Conservation (phyloP, 2,797 vertebrate species). For the Malurus splendens region DNA sequence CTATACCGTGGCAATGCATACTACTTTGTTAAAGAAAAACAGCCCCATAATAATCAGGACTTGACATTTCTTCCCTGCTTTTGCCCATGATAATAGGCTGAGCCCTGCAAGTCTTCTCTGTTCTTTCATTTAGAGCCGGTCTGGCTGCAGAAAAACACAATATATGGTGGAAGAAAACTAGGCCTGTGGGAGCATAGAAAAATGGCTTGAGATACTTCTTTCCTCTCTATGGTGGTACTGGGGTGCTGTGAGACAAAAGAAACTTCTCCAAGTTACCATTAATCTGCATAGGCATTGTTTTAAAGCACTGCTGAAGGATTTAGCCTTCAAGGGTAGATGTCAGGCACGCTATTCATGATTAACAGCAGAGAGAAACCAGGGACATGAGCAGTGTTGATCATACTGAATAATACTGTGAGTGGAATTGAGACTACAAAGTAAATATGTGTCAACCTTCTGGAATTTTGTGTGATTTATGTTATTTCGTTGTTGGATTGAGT, state of each 20-base stretch:
- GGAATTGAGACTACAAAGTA: slow-evolving; percentile 7
- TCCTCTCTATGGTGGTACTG: not conserved
- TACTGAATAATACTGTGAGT: not conserved
- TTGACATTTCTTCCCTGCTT: not conserved
- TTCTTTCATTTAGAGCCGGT: not conserved
- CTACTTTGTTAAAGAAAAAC: not conserved
- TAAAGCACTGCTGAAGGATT: not conserved
- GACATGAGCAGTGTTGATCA: not conserved
- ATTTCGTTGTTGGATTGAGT: not conserved
- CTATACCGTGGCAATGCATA: not conserved
- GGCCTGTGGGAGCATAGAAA: not conserved
- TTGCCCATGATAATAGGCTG: not conserved
- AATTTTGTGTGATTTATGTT: not conserved
- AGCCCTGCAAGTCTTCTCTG: not conserved
- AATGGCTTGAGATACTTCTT: not conserved
- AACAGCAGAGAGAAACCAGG: slow-evolving; percentile 4
- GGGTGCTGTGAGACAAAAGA: not conserved
- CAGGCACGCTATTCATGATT: not conserved
- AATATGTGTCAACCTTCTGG: slow-evolving; percentile 9
- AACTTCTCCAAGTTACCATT: not conserved
- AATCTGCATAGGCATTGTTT: not conserved
- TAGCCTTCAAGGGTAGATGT: not conserved
- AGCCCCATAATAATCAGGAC: not conserved
- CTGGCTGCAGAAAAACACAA: not conserved
- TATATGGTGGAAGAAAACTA: not conserved